Evolutionary conservation across 92 coral and sea anemone species (phyloP).

Genomic region (Porites rus): DNA sequence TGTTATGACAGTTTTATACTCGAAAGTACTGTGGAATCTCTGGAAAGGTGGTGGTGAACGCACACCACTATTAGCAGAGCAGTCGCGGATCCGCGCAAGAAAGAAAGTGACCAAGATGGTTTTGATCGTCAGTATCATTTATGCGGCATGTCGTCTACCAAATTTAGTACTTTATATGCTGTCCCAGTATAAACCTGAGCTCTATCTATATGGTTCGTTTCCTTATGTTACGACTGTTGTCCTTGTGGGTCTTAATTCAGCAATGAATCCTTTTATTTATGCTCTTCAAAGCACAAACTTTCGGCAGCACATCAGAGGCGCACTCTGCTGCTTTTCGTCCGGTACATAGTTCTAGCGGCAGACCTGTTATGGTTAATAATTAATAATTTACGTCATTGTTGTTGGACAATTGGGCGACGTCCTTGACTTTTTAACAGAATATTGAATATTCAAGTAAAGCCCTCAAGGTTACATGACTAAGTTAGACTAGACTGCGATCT

Average conservation of each 20-base stretch:
- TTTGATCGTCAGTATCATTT: conserved; percentile 65
- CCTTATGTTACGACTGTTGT: conserved; percentile 63
- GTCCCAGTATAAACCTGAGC: conserved; percentile 54
- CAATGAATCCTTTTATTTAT: conserved; percentile 88
- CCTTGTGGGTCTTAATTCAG: conserved; percentile 78
- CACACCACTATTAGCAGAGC: conserved; percentile 53
- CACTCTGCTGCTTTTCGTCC: conserved; percentile 48
- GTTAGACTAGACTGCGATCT: no score
- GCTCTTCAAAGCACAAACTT: conserved; percentile 80
- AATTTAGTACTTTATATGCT: conserved; percentile 74
- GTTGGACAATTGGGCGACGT: background rate
- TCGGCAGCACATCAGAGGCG: conserved; percentile 63
- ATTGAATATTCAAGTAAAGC: no score
- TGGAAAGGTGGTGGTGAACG: conserved; percentile 59
- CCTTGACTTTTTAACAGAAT: no score
- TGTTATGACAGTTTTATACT: conserved; percentile 61
- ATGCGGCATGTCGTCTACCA: conserved; percentile 71
- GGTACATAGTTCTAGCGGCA: conserved; percentile 11
- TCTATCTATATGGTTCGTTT: conserved; percentile 63
- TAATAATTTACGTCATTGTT: background rate
- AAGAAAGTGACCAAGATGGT: conserved; percentile 78
- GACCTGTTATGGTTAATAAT: conserved; percentile 15
- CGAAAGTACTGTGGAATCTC: conserved; percentile 58
- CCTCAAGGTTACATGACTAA: no score
- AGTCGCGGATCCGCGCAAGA: conserved; percentile 45